Conservation (phyloP, 2,113 vertebrate genomes). For the Chionomys nivalis region DNA sequence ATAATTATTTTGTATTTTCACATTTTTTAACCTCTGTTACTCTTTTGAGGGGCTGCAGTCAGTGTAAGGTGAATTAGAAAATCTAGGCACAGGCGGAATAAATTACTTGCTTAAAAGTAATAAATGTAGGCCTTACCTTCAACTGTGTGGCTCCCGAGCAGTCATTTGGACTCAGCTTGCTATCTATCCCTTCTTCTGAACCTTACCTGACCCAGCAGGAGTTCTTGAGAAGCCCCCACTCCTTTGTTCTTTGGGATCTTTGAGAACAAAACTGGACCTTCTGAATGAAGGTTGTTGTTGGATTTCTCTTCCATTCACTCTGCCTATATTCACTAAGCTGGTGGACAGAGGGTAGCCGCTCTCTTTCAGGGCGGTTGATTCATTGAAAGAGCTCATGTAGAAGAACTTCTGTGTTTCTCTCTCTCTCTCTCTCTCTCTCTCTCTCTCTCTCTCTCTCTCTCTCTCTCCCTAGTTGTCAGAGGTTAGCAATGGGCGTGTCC, state of each 20-base stretch:
- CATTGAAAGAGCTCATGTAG: not conserved
- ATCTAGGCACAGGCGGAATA: not conserved
- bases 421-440: no score
- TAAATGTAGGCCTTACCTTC: no score
- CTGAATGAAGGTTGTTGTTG: fast-evolving
- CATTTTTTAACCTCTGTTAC: not conserved
- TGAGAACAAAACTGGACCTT: not conserved
- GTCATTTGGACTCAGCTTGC: fast-evolving
- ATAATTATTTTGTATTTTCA: not conserved
- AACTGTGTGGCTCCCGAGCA: not conserved
- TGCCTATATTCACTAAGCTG: not conserved
- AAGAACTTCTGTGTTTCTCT: not conserved
- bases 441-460: no score
- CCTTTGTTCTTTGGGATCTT: fast-evolving
- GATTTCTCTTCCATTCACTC: not conserved
- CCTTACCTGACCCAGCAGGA: not conserved
- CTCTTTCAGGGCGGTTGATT: not conserved
- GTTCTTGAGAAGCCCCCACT: not conserved
- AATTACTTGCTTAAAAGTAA: not conserved
- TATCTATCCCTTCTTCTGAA: not conserved
- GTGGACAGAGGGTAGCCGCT: not conserved
- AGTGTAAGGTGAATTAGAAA: not conserved
- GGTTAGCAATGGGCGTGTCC: no score
- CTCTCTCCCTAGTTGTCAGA: not conserved
- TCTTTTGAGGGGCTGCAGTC: not conserved